A percentile compares a stretch with the other conserved stretches of the same genome.
These are phyloP conservation scores for Diprion similis DNA, from an alignment of 1,140 invertebrate genomes.

Conservation along the genomic window DNA sequence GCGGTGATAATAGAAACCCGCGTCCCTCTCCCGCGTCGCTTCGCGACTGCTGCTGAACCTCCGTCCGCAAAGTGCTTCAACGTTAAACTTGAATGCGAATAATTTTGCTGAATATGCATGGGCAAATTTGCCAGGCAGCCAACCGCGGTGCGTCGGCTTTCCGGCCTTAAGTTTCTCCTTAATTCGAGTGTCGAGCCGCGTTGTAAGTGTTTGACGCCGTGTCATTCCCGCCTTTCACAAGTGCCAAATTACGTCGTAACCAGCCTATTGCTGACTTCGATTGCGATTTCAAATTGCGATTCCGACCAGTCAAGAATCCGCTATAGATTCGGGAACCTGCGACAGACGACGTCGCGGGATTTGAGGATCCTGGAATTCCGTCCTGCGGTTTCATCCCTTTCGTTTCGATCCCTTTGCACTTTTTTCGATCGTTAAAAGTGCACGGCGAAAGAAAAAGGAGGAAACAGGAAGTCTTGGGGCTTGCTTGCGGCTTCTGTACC, in stretches of 20 bases:
- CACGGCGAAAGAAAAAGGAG: not conserved
- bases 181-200: not conserved
- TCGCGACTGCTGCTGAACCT: not conserved
- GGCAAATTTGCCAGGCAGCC: not conserved
- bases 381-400: too few species aligned
- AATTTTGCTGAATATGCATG: slow-evolving; percentile 11
- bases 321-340: too few species aligned
- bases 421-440: not conserved
- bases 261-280: too few species aligned
- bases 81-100: slow-evolving; percentile 12
- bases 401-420: not conserved
- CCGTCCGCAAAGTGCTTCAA: not conserved
- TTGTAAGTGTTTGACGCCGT: not conserved
- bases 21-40: not conserved
- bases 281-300: too few species aligned
- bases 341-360: too few species aligned
- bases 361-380: too few species aligned
- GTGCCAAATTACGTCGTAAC: too few species aligned
- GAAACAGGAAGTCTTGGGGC: not conserved
- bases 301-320: too few species aligned
- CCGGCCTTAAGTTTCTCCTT: not conserved
- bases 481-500: not conserved
- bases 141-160: not conserved
- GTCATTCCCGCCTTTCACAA: too few species aligned
- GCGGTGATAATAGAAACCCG: slow-evolving; percentile 2